Evolutionary conservation across 1,140 invertebrate species (phyloP).

Genomic region (Aplysia californica): DNA sequence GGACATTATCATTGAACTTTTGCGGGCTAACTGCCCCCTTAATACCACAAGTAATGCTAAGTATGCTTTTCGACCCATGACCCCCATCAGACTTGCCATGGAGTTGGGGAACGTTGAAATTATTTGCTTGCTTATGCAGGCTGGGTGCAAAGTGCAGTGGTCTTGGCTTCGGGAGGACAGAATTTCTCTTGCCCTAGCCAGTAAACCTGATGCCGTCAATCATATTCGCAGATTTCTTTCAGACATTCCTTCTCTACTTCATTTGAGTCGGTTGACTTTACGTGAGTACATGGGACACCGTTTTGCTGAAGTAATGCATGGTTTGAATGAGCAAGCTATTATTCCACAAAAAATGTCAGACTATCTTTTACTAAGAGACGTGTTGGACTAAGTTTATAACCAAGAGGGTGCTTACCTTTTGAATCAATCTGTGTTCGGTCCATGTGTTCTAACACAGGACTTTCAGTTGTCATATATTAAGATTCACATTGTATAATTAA

Average conservation of each 20-base stretch:
- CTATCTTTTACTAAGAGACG: slow-evolving; percentile 15
- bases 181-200: neutral
- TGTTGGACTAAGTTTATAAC: slow-evolving; percentile 3
- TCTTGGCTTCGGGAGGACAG: slow-evolving; percentile 16
- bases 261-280: slow-evolving; percentile 2
- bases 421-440: too few species aligned
- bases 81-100: slow-evolving; percentile 16
- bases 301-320: neutral
- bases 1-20: slow-evolving; percentile 14
- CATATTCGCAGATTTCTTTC: neutral
- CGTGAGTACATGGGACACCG: slow-evolving; percentile 9
- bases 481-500: too few species aligned
- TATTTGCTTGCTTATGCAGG: slow-evolving; percentile 2
- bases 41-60: slow-evolving; percentile 29
- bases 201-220: slow-evolving; percentile 7
- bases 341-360: slow-evolving; percentile 13
- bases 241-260: slow-evolving; percentile 18
- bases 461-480: too few species aligned
- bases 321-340: neutral
- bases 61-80: slow-evolving; percentile 20
- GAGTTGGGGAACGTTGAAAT: slow-evolving; percentile 15
- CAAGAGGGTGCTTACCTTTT: too few species aligned
- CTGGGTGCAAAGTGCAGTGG: slow-evolving; percentile 12
- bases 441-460: too few species aligned
- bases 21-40: slow-evolving; percentile 16